These are phyloP conservation scores for Temnothorax longispinosus DNA, from an alignment of 1,140 invertebrate genomes.

Conservation along the genomic window DNA sequence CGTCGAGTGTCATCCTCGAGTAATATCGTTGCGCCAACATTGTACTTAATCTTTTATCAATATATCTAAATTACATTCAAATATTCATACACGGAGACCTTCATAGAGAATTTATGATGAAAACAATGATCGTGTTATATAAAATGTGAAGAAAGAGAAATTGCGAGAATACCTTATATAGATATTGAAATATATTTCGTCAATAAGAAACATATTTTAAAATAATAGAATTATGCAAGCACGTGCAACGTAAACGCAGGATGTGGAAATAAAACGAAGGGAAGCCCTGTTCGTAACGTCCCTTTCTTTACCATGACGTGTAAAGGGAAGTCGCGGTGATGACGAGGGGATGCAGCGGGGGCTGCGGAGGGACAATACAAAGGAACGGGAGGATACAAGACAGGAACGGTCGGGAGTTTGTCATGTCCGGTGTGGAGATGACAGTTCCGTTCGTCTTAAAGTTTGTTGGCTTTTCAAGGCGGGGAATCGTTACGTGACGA, in stretches of 20 bases:
- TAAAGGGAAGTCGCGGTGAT: slow-evolving; percentile 40
- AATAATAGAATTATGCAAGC: slow-evolving; percentile 1
- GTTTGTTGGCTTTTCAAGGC: slow-evolving; percentile 74
- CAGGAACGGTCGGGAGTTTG: slow-evolving; percentile 73
- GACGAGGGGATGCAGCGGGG: slow-evolving; percentile 19
- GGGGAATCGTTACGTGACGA: slow-evolving; percentile 78
- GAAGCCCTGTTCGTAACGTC: slow-evolving; percentile 10
- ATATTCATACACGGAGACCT: neutral
- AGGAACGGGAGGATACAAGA: slow-evolving; percentile 40
- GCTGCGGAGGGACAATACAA: slow-evolving; percentile 28
- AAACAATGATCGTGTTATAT: neutral
- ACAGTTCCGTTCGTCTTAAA: slow-evolving; percentile 80
- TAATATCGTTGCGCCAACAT: slow-evolving; percentile 17
- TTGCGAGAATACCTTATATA: neutral
- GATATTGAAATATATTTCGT: neutral
- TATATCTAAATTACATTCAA: slow-evolving; percentile 8
- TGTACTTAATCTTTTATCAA: slow-evolving; percentile 16
- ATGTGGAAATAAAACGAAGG: slow-evolving; percentile 8
- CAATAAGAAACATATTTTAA: neutral
- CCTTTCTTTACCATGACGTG: slow-evolving; percentile 46
- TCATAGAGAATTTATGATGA: neutral
- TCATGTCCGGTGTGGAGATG: slow-evolving; percentile 82
- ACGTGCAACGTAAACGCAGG: slow-evolving; percentile 32
- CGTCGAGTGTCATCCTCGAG: neutral
- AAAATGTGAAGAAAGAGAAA: neutral